Percentiles rank a stretch among this genome's conserved stretches.
Evolutionary conservation across 1,140 invertebrate species (phyloP).

Genomic region (Sipha flava): DNA sequence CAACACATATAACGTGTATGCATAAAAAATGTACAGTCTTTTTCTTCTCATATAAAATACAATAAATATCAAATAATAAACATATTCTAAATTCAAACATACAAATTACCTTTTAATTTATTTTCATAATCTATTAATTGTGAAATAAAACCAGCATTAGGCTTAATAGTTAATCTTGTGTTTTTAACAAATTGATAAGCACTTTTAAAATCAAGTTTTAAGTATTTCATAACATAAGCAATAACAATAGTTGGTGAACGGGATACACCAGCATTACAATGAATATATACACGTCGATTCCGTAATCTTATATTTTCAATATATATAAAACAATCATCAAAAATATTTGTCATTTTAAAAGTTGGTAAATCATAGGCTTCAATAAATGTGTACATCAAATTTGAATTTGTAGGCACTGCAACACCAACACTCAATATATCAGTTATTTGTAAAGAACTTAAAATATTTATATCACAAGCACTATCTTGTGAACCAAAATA

Average conservation of each 20-base stretch:
- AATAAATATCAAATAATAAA: not conserved
- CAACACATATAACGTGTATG: too few relatives aligned
- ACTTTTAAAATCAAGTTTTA: slow-evolving; percentile 55
- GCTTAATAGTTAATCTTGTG: slow-evolving; percentile 57
- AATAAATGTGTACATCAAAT: slow-evolving; percentile 50
- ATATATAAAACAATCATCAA: slow-evolving; percentile 51
- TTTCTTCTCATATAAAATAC: too few relatives aligned
- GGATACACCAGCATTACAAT: slow-evolving; percentile 87
- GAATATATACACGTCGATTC: slow-evolving; percentile 64
- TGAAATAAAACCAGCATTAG: slow-evolving; percentile 69
- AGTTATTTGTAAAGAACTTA: slow-evolving; percentile 55
- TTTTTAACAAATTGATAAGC: slow-evolving; percentile 61
- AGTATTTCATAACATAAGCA: slow-evolving; percentile 68
- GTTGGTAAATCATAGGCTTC: slow-evolving; percentile 63
- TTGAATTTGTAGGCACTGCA: slow-evolving; percentile 45
- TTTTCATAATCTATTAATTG: slow-evolving; percentile 47
- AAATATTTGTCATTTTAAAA: slow-evolving; percentile 48
- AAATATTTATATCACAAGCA: slow-evolving; percentile 49
- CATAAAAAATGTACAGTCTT: too few relatives aligned
- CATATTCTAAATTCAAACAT: not conserved
- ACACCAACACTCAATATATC: slow-evolving; percentile 68
- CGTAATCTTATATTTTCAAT: slow-evolving; percentile 48
- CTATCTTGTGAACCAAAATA: slow-evolving; percentile 82
- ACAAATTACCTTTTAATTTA: not conserved
- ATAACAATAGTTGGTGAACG: slow-evolving; percentile 73